Conservation (phyloP, 2,888 invertebrate species). For the Athetis lepigone region DNA sequence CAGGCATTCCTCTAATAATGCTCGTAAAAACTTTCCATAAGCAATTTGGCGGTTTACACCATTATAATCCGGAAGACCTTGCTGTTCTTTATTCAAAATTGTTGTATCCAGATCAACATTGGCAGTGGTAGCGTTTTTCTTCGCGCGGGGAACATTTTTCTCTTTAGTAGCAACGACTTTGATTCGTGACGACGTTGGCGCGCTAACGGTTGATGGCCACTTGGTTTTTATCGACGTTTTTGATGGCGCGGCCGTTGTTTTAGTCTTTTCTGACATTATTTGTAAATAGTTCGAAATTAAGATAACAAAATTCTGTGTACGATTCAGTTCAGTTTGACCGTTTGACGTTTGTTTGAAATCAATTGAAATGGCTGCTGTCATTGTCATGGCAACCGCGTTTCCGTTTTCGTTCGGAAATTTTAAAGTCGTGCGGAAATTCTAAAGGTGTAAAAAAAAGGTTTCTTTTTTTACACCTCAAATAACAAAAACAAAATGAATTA, state of each 20-base stretch:
- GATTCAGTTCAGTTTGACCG: no score
- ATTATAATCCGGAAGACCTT: constrained; percentile 74
- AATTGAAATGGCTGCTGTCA: constrained; percentile 69
- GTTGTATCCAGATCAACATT: constrained; percentile 70
- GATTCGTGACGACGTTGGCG: constrained; percentile 67
- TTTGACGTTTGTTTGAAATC: constrained; percentile 74
- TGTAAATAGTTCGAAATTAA: not conserved
- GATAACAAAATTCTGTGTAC: no score
- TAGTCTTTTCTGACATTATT: constrained; percentile 79
- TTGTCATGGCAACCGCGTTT: constrained; percentile 75
- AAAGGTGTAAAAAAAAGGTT: no score
- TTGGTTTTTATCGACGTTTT: constrained; percentile 69
- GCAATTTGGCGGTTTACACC: constrained; percentile 76
- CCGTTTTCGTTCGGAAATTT: constrained; percentile 72
- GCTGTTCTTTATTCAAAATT: constrained; percentile 68
- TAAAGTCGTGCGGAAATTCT: no score
- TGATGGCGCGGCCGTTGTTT: constrained; percentile 67
- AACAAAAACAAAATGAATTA: no score
- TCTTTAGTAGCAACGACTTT: constrained; percentile 65
- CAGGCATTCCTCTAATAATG: constrained; percentile 81
- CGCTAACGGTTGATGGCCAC: constrained; percentile 70
- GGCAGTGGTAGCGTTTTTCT: constrained; percentile 70
- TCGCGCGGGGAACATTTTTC: constrained; percentile 62
- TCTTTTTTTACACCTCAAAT: no score
- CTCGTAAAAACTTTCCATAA: constrained; percentile 80